Percentiles rank a stretch among this genome's conserved stretches.
Conservation (phyloP, 2,113 vertebrate genomes). For the Taxidea taxus region DNA sequence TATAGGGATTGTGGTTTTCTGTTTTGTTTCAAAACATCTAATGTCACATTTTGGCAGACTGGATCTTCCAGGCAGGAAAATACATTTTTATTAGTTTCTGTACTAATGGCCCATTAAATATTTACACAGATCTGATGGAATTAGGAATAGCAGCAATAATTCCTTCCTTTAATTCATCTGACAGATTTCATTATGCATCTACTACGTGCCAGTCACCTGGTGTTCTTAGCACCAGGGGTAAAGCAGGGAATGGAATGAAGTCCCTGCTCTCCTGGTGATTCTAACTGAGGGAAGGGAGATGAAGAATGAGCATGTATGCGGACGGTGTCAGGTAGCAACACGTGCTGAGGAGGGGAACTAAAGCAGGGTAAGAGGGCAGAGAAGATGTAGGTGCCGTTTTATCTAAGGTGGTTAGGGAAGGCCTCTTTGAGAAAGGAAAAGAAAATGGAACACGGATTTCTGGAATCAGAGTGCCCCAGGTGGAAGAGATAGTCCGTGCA, state of each 20-base stretch:
- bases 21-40: constrained; percentile 14
- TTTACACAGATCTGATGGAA: background rate
- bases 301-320: background rate
- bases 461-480: background rate
- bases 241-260: background rate
- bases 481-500: background rate
- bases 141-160: background rate
- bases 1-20: background rate
- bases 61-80: background rate
- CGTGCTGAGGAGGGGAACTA: background rate
- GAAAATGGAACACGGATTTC: background rate
- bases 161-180: background rate
- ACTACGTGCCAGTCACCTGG: background rate
- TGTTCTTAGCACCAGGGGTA: background rate
- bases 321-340: background rate
- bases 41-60: background rate
- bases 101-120: background rate
- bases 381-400: background rate
- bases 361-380: background rate
- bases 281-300: background rate
- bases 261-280: background rate
- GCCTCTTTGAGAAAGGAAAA: background rate
- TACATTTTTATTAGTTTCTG: background rate
- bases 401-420: background rate
- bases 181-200: background rate